Conservation (phyloP, 2,797 vertebrate genomes). For the Gorsachius magnificus region DNA sequence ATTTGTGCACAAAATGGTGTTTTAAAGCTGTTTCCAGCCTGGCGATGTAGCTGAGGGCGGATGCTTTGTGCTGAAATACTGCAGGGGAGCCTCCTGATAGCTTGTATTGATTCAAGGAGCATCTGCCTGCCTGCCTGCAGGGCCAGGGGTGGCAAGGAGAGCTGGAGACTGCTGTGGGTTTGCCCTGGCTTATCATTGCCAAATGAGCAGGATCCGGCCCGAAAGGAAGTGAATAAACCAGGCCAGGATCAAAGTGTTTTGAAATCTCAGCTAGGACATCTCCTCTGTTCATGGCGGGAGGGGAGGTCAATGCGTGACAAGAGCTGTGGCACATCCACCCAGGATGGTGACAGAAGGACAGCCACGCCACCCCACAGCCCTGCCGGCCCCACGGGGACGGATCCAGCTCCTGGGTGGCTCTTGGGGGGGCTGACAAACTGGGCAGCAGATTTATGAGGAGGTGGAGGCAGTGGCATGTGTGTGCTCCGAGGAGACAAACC, state of each 20-base stretch:
- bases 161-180: neutral
- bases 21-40: neutral
- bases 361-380: fast-evolving
- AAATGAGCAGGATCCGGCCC: neutral
- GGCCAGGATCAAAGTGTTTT: fast-evolving
- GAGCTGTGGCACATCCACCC: neutral
- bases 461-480: fast-evolving
- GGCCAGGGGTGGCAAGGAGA: fast-evolving
- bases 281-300: fast-evolving
- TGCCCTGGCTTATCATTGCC: neutral
- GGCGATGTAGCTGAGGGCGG: neutral
- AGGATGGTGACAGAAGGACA: fast-evolving
- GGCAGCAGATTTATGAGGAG: neutral
- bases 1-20: neutral
- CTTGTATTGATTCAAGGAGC: neutral
- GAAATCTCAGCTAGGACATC: neutral
- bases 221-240: neutral
- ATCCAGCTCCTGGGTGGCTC: neutral
- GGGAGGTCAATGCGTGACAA: neutral
- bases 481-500: neutral
- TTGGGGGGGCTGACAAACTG: fast-evolving
- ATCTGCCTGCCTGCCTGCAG: neutral
- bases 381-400: fast-evolving
- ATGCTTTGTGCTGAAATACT: neutral
- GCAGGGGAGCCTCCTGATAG: neutral